Evolutionary conservation across 2,797 vertebrate species (phyloP).

Genomic region (Dryobates pubescens): DNA sequence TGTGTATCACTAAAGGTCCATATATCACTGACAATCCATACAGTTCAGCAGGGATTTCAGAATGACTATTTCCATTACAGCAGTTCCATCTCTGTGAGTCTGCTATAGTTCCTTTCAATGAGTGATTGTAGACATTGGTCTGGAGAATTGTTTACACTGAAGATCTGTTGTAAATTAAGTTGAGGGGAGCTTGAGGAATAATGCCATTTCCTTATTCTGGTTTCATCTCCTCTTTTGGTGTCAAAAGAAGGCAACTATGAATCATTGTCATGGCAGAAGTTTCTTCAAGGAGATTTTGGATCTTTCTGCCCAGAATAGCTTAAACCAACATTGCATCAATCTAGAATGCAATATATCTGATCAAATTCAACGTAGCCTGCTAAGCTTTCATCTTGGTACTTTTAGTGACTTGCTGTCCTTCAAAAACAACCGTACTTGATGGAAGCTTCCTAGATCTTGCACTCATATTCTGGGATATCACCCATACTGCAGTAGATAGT

Average conservation of each 20-base stretch:
- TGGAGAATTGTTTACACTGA: neutral
- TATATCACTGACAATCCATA: neutral
- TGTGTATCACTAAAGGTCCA: neutral
- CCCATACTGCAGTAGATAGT: constrained; percentile 13
- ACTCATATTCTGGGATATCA: neutral
- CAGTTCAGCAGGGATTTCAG: neutral
- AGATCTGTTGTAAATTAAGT: neutral
- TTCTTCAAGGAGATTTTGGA: neutral
- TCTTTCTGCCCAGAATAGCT: neutral
- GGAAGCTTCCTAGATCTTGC: neutral
- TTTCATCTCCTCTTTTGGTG: neutral
- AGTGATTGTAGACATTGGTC: neutral
- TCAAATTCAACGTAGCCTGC: neutral
- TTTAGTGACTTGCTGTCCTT: neutral
- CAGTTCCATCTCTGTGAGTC: neutral
- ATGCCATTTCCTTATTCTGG: neutral
- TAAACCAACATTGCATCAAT: neutral
- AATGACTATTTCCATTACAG: neutral
- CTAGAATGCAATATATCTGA: neutral
- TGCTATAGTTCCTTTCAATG: neutral
- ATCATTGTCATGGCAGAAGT: neutral
- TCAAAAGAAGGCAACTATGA: neutral
- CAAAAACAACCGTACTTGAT: neutral
- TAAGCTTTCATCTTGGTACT: neutral
- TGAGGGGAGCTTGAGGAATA: neutral